Evolutionary conservation across 2,113 vertebrate genomes (phyloP).

Genomic region (Eurystomus gularis): DNA sequence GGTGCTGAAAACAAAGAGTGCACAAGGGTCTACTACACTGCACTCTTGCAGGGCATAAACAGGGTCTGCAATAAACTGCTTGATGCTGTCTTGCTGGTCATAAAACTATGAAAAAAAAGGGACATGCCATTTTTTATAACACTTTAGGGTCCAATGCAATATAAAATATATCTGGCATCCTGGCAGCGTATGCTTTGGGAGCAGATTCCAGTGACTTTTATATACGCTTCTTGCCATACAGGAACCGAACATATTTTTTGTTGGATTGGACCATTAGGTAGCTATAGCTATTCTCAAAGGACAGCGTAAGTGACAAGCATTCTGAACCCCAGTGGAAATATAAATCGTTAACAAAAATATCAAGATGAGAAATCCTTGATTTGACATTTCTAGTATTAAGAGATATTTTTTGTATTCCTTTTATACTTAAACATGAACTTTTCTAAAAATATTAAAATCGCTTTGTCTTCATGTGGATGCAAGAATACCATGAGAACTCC

Average conservation of each 20-base stretch:
- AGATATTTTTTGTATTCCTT: neutral
- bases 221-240: neutral
- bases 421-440: neutral
- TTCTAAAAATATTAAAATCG: neutral
- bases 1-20: conserved; percentile 33
- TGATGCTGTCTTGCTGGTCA: conserved; percentile 34
- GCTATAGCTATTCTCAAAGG: conserved; percentile 37
- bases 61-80: conserved; percentile 61
- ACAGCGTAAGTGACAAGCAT: neutral
- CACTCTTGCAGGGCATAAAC: conserved; percentile 48
- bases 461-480: neutral
- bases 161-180: conserved; percentile 31
- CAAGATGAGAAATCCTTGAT: conserved; percentile 11
- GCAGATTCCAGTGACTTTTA: conserved; percentile 51
- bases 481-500: neutral
- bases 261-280: conserved; percentile 51
- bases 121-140: conserved; percentile 72
- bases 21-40: conserved; percentile 37
- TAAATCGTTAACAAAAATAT: conserved; percentile 54
- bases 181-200: neutral
- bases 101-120: conserved; percentile 31
- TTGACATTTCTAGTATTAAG: neutral
- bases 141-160: conserved; percentile 71
- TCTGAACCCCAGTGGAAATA: conserved; percentile 13
- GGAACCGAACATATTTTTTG: conserved; percentile 62